Evolutionary conservation across 2,113 vertebrate genomes (phyloP).

Genomic region (Pteropus alecto): DNA sequence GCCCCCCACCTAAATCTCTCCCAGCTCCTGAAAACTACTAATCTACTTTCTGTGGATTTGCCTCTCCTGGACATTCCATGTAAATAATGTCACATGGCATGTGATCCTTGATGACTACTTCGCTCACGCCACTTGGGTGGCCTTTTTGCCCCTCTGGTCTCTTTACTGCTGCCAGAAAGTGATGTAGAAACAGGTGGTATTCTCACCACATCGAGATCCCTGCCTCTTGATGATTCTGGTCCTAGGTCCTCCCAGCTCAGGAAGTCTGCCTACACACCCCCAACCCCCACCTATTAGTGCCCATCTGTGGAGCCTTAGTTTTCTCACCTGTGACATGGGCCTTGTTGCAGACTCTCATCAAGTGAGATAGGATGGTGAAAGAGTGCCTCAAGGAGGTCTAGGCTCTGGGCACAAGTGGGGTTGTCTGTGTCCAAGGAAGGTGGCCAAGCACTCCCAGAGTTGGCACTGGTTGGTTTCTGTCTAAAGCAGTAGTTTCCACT

Average conservation of each 20-base stretch:
- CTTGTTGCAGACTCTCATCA: neutral
- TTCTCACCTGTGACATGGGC: neutral
- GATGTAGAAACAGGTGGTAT: neutral
- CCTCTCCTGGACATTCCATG: neutral
- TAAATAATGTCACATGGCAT: rapidly evolving
- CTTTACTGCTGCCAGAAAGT: rapidly evolving
- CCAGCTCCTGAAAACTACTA: neutral
- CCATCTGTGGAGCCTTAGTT: neutral
- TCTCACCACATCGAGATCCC: neutral
- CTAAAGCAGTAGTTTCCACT: no score
- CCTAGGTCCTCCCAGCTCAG: neutral
- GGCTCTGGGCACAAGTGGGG: neutral
- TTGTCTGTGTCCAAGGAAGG: rapidly evolving
- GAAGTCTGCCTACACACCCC: neutral
- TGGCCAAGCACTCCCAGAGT: neutral
- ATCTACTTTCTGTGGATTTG: neutral
- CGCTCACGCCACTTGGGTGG: rapidly evolving
- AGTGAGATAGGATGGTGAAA: neutral
- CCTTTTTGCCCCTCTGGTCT: neutral
- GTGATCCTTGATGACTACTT: neutral
- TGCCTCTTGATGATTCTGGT: neutral
- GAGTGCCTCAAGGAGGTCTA: neutral
- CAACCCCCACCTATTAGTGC: neutral
- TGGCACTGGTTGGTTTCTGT: neutral
- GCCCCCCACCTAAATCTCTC: neutral